phyloP scores from a whole-genome alignment of 2,797 vertebrate genomes.

The Notoglanidium macrostoma region DNA sequence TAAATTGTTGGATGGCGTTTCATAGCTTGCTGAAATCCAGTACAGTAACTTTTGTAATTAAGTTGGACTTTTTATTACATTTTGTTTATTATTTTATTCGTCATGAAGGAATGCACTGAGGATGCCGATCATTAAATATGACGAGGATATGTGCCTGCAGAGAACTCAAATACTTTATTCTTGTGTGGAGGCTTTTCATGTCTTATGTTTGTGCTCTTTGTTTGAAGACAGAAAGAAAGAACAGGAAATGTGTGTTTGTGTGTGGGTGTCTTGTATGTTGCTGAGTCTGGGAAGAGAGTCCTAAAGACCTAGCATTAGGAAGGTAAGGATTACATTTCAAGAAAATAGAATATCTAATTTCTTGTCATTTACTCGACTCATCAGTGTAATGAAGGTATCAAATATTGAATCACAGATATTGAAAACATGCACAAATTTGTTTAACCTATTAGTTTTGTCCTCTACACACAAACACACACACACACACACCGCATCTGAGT shows the following conservation, averaged over 20 bases:
- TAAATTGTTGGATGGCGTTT: constrained; percentile 12
- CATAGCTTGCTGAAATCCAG: background rate
- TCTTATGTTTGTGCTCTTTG: constrained; percentile 24
- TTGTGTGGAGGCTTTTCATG: constrained; percentile 13
- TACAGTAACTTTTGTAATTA: constrained; percentile 11
- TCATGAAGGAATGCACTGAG: background rate
- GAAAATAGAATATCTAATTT: background rate
- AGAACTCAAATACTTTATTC: constrained; percentile 16
- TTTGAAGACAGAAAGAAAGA: constrained; percentile 13
- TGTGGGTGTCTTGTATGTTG: constrained; percentile 2
- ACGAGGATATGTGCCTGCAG: background rate
- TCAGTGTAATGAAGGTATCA: background rate
- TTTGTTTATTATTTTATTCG: background rate
- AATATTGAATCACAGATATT: background rate
- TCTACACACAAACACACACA: background rate
- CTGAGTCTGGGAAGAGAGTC: background rate
- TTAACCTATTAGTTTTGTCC: background rate
- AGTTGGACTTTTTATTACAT: constrained; percentile 3
- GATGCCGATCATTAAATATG: constrained; percentile 18
- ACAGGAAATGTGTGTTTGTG: constrained; percentile 5
- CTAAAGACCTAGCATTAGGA: constrained; percentile 8
- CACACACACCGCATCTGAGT: background rate
- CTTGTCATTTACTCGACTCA: background rate
- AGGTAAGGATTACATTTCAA: background rate
- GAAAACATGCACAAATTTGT: background rate